Percentiles rank a stretch among this genome's conserved stretches.
These are phyloP conservation scores for Homarus americanus DNA, from an alignment of 1,140 invertebrate species.

Conservation along the genomic window DNA sequence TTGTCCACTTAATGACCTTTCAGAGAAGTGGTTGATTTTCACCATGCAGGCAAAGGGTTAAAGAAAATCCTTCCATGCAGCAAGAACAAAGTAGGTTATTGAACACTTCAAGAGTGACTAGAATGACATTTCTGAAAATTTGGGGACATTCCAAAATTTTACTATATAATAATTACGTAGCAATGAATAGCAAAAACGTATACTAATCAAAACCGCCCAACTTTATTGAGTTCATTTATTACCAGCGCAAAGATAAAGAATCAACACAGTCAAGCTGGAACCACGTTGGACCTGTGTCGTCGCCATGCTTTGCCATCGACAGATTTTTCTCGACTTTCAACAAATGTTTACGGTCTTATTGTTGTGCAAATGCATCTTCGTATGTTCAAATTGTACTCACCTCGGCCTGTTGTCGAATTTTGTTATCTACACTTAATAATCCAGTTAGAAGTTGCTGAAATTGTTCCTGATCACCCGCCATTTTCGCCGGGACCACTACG, in stretches of 20 bases:
- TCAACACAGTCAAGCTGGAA: constrained; percentile 1
- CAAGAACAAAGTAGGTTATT: not conserved
- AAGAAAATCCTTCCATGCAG: not conserved
- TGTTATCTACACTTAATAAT: constrained; percentile 61
- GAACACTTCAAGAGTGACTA: not conserved
- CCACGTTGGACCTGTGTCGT: not conserved
- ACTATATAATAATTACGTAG: not conserved
- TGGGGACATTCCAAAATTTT: not conserved
- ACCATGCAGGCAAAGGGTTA: no score
- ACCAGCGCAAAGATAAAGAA: not conserved
- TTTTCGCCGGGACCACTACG: constrained; percentile 59
- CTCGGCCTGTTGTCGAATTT: constrained; percentile 65
- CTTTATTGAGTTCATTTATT: not conserved
- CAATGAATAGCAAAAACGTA: not conserved
- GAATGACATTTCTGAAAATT: not conserved
- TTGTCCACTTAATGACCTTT: no score
- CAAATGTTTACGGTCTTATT: not conserved
- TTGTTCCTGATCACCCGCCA: constrained; percentile 66
- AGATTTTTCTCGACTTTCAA: not conserved
- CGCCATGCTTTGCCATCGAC: not conserved
- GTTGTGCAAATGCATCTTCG: not conserved
- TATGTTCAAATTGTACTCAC: constrained; percentile 20
- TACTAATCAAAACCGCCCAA: not conserved
- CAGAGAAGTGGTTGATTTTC: no score
- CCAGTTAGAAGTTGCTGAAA: constrained; percentile 65